Base-by-base conservation (phyloP, 2,888 invertebrate genomes). In the Mesopsocus fuscifrons region DNA sequence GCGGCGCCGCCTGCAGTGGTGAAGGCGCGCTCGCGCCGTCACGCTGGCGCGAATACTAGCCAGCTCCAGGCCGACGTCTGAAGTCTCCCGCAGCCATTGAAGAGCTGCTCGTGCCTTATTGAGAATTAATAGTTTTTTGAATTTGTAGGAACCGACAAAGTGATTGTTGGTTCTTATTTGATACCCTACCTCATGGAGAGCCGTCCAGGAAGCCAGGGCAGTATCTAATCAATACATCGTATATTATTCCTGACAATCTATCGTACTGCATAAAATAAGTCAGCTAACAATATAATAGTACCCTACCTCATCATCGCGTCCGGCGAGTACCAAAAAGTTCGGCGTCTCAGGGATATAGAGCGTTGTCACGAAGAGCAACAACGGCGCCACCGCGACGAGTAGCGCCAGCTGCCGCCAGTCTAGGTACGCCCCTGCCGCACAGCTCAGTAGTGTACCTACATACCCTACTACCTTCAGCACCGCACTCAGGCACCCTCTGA, bases 271-370 rank as follows among this genome's bases (percentile, higher is more conserved):
- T 9, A 34, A 34, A 34, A 33, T n/a, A 13, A 43, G 42, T 45
- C 41, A 51, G 50, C 55, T 58, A 44, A 59, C 61, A 2, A 84
- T 55, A n/a, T n/a, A n/a, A n/a, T n/a, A n/a, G n/a, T n/a, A n/a
- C n/a, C n/a, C n/a, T n/a, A n/a, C n/a, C n/a, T 79, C 77, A 48
- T 74, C 72, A 53, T 83, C 81, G 54, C 74, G 69, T 2, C 83
- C 83, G 43, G 75, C 73, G 2, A 83, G 67, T 3, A 84, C 75
- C 47, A 85, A 68, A 59, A 77, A 84, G 55, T 84, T 80, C 13
- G 91, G 91, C 31, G 88, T 87, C 64, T 92, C 91, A 22, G 89
- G 89, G 54, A 88, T 76, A 57, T 76, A 77, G 42, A 79, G 69
- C 44, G 81, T 74, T 4, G 78, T 74, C 13, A 65, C 50, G 59